Evolutionary conservation across 2,113 vertebrate species (phyloP), one percentile per base, ranked within the genome.

Genomic region (Dasyornis broadbenti): DNA sequence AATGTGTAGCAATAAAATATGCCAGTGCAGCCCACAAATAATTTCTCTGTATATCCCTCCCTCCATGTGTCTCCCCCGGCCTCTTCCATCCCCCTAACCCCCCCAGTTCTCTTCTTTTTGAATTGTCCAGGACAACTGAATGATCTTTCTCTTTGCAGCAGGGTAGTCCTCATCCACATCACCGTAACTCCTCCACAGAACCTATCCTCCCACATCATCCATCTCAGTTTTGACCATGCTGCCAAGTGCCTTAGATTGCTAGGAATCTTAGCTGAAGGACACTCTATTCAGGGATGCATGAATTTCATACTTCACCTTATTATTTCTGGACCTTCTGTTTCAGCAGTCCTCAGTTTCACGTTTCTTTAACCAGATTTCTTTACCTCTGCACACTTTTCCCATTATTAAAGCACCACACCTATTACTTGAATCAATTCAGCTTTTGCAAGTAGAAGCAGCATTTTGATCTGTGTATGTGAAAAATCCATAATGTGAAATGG

Each of bases 1-100:
- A 65, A 56, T 17, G 0, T 66, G 90, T 68, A 63, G 64, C 21
- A 75, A 64, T 9, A 83, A 27, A 85, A 72, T 9, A 37, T 26
- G 5, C 3, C 15, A 60, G 37, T 31, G n/a, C 3, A 49, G 4
- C 8, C 10, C 30, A 59, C 28, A 56, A 33, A 59, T 23, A 44
- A 30, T 5, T n/a, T 57, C 18, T 70, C 49, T 57, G 27, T 16
- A 24, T 27, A 59, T 26, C 7, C 3, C n/a, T 49, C 13, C 22
- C 37, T 53, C 17, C 15, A 35, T 50, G 10, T 0, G 1, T 49
- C 16, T 13, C 5, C 10, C 4, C 5, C 1, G 0, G 6, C 12
- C 12, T 47, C n/a, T 65, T 56, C 12, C 8, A 44, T 42, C 3
- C 8, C 16, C 13, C 7, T 31, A 42, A 11, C 1, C 0, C 3